Conservation (phyloP, 2,797 vertebrate genomes). For the Acanthis flammea region DNA sequence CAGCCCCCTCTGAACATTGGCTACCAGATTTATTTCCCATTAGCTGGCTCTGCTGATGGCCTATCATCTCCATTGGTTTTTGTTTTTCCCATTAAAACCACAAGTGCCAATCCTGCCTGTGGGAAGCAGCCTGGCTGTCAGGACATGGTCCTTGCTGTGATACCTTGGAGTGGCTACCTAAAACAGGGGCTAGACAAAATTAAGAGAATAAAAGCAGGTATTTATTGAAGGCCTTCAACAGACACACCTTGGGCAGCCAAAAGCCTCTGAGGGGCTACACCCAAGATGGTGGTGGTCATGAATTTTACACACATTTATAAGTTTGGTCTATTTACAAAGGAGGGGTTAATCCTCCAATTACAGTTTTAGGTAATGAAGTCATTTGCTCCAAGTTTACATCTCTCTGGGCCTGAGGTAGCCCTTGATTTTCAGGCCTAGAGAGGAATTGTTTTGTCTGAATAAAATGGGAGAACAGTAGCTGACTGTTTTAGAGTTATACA, state of each 20-base stretch:
- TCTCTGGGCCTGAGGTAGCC: neutral
- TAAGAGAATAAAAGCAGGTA: neutral
- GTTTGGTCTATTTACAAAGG: neutral
- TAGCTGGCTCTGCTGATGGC: neutral
- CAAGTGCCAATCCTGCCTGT: neutral
- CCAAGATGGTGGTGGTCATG: rapidly evolving
- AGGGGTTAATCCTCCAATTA: neutral
- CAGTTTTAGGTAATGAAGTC: neutral
- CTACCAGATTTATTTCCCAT: neutral
- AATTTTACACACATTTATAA: neutral
- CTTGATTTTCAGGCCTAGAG: neutral
- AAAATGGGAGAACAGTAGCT: neutral
- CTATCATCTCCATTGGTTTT: neutral
- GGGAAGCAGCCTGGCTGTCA: neutral
- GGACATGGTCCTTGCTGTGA: neutral
- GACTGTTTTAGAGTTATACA: neutral
- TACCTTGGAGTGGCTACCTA: neutral
- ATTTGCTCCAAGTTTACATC: neutral
- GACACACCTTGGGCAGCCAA: neutral
- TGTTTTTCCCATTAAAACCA: neutral
- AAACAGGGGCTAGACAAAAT: neutral
- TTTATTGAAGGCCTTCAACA: neutral
- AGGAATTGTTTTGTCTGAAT: neutral
- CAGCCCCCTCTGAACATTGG: neutral
- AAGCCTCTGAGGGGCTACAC: neutral